Conservation (phyloP, 1,140 invertebrate species). For the Drosophila repletoides region DNA sequence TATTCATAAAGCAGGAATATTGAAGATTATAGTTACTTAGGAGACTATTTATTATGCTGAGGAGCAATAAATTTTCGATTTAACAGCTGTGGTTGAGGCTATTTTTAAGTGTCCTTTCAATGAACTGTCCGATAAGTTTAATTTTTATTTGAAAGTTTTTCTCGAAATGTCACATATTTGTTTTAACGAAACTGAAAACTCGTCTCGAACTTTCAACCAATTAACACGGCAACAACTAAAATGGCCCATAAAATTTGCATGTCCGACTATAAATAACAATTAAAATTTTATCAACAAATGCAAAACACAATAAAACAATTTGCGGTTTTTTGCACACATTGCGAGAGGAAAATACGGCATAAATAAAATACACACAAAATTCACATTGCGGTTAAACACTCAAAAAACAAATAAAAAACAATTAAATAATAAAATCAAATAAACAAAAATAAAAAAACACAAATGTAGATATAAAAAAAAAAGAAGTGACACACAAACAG, state of each 20-base stretch:
- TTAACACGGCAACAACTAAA: constrained; percentile 27
- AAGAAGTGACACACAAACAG: constrained; percentile 36
- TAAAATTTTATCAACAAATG: constrained; percentile 39
- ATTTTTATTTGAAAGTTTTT: too few relatives aligned
- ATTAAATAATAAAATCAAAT: constrained; percentile 45
- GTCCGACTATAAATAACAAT: constrained; percentile 59
- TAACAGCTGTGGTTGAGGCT: too few relatives aligned
- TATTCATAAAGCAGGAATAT: too few relatives aligned
- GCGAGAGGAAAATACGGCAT: constrained; percentile 19
- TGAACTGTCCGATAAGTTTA: too few relatives aligned
- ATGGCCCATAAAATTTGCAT: constrained; percentile 44
- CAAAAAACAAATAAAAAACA: constrained; percentile 32
- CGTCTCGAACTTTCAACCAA: constrained; percentile 20
- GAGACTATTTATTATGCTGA: too few relatives aligned
- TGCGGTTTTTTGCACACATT: constrained; percentile 49
- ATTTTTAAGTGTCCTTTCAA: too few relatives aligned
- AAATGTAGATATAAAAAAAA: constrained; percentile 14
- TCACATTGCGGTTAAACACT: constrained; percentile 55
- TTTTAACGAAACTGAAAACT: not conserved
- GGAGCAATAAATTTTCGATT: too few relatives aligned
- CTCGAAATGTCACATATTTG: not conserved
- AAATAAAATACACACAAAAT: constrained; percentile 35
- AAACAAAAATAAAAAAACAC: constrained; percentile 23
- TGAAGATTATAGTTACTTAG: too few relatives aligned
- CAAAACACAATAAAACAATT: constrained; percentile 61